Conservation (phyloP, 2,113 vertebrate species). For the Garra rufa region DNA sequence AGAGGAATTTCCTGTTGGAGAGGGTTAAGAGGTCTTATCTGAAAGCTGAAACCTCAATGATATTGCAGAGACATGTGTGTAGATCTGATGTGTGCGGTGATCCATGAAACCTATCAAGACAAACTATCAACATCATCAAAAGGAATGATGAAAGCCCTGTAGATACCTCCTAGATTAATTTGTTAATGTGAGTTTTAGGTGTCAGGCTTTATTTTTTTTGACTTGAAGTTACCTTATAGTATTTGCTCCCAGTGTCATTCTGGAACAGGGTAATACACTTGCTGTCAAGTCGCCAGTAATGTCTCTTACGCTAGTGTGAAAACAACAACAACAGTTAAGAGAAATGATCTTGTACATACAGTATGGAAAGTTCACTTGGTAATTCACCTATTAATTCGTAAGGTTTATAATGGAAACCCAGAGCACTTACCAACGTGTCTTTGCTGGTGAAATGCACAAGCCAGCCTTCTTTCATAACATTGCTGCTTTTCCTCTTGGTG, state of each 20-base stretch:
- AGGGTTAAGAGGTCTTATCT: conserved; percentile 4
- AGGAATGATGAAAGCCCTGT: background rate
- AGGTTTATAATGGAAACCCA: background rate
- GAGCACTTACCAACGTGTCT: conserved; percentile 84
- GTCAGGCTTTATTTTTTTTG: background rate
- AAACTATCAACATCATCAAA: conserved; percentile 12
- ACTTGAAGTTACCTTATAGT: conserved; percentile 88
- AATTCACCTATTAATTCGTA: background rate
- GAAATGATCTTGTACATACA: background rate
- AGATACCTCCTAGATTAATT: background rate
- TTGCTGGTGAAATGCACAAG: conserved; percentile 98
- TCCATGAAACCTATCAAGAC: conserved; percentile 18
- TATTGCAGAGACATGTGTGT: conserved; percentile 2
- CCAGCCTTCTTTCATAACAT: conserved; percentile 95
- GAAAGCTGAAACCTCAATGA: conserved; percentile 29
- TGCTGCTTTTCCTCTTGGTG: conserved; percentile 94
- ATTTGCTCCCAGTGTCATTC: conserved; percentile 95
- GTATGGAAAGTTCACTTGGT: background rate
- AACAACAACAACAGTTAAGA: conserved; percentile 52
- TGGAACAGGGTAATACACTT: conserved; percentile 97
- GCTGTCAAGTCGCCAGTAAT: conserved; percentile 97
- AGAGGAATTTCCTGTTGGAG: conserved; percentile 90
- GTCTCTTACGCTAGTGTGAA: conserved; percentile 87
- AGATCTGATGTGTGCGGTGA: conserved; percentile 10
- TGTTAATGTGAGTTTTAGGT: background rate